Base-by-base conservation (phyloP, 2,113 vertebrate species). In the Caretta caretta region DNA sequence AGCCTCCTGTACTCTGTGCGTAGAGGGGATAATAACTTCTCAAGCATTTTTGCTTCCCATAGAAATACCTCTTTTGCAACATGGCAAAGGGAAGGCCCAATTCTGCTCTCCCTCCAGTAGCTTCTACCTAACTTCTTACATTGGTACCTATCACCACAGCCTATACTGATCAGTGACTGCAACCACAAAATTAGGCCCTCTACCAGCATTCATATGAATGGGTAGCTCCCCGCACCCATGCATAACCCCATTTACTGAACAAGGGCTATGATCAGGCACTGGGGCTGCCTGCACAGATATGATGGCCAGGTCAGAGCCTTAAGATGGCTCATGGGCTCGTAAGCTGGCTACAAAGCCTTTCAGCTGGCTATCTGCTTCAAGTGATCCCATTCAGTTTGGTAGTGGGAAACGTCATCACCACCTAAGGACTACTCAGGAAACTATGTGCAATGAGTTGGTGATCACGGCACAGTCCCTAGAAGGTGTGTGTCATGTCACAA, bases 101-200 rank as follows among this genome's bases (percentile, higher is more conserved):
- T 11, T 83, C 51, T 76, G 51, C 85, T 83, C 7, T 76, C 72
- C 51, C n/a, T 24, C 80, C 2, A 29, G 38, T 78, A 1, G 76
- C 22, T 24, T 80, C 83, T 84, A 49, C 12, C 82, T 87, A 65
- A n/a, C 38, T 46, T 76, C 38, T 76, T 38, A 59, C 25, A 20
- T 5, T 0, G 1, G 31, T 24, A 54, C 8, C 46, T 38, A 54
- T 62, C 84, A 87, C 5, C 35, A 35, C 48, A 69, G 35, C 6
- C 65, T 13, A 1, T 29, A 38, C 56, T 88, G 82, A 78, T 3
- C 59, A 16, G 62, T 69, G 35, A 65, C 17, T 27, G 7, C 31
- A 69, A 35, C 31, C 38, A 20, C 22, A 3, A 0, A 27, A 17
- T 0, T 1, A 50, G 38, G 12, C 10, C 51, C 10, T 42, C 35